Base-by-base conservation (phyloP, 2,113 vertebrate species). In the Panthera tigris region DNA sequence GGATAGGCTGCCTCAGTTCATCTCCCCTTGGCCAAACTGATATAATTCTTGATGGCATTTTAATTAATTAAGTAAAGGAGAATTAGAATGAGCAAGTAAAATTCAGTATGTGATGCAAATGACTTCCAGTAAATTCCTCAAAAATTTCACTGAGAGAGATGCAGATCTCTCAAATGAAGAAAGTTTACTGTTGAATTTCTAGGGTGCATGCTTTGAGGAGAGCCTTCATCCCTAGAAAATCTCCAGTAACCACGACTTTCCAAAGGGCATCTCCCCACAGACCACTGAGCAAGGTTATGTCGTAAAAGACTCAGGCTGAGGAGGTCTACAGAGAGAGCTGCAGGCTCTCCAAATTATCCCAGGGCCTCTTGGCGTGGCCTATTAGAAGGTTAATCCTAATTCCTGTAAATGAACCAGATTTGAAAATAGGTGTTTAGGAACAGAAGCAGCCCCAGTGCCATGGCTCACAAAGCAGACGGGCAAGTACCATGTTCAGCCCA, bases 341-440 rank as follows among this genome's bases (percentile, higher is more conserved):
- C 4, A 4, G n/a, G 29, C 31, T 55, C 86, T 88, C 31, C 29
- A 6, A 73, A 91, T 92, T 31, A 88, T 39, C 91, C 76, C 83
- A 57, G 45, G 92, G 69, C 57, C 87, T 85, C 82, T 89, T 71
- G 15, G 71, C 76, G 89, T 89, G 65, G n/a, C 81, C 81, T n/a
- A 10, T 71, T 79, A 87, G 88, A 96, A 96, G 31, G 80, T 92
- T 73, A 97, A 96, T 96, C 96, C 94, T 89, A 92, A 94, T 80
- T 93, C 73, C 92, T 94, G 39, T 68, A 96, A 96, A 96, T 71
- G 81, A 97, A 92, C 84, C 88, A 93, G 81, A 97, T 91, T 96
- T 89, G 85, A 95, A 96, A 97, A 96, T 89, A 89, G 87, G 96
- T 91, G 10, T 95, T 97, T 89, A 88, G 92, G 71, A 97, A 55